Conservation (phyloP, 2,888 invertebrate genomes). For the Sabatieria punctata region DNA sequence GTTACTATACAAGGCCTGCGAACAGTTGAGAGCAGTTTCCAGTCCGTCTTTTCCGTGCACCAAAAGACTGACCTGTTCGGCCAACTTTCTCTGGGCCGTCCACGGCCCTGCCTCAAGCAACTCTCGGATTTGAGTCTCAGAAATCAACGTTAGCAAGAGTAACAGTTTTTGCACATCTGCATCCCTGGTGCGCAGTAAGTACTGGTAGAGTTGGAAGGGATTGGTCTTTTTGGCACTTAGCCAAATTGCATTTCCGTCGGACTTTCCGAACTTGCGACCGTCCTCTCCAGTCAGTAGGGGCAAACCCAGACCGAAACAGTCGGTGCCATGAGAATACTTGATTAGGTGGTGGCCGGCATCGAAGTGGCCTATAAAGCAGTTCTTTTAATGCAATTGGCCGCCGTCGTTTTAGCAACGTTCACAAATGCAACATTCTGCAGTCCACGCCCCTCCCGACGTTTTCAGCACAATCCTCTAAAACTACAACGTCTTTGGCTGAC, state of each 20-base stretch:
- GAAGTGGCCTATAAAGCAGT: no score
- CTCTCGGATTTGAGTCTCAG: neutral
- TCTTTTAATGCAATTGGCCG: no score
- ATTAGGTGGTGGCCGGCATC: constrained; percentile 73
- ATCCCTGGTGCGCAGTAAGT: constrained; percentile 64
- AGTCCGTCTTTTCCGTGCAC: constrained; percentile 79
- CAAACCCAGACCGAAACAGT: constrained; percentile 60
- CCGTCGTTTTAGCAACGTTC: no score
- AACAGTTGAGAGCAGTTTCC: constrained; percentile 49
- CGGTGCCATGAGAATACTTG: constrained; percentile 45
- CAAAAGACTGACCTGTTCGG: constrained; percentile 57
- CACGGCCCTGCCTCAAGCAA: constrained; percentile 36
- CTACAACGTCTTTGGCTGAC: no score
- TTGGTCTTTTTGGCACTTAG: constrained; percentile 57
- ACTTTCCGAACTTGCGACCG: constrained; percentile 87
- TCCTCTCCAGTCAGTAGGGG: constrained; percentile 76
- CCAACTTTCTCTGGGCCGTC: constrained; percentile 62
- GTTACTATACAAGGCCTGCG: constrained; percentile 46
- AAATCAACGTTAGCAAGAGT: constrained; percentile 60
- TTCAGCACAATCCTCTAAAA: no score
- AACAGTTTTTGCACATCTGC: constrained; percentile 61
- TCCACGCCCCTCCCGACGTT: no score
- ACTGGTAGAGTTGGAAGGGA: constrained; percentile 71
- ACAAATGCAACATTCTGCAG: no score
- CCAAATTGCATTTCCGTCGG: constrained; percentile 55